A percentile compares a stretch with the other conserved stretches of the same genome.
Evolutionary conservation across 2,797 vertebrate species (phyloP).

Genomic region (Propithecus perrieri): DNA sequence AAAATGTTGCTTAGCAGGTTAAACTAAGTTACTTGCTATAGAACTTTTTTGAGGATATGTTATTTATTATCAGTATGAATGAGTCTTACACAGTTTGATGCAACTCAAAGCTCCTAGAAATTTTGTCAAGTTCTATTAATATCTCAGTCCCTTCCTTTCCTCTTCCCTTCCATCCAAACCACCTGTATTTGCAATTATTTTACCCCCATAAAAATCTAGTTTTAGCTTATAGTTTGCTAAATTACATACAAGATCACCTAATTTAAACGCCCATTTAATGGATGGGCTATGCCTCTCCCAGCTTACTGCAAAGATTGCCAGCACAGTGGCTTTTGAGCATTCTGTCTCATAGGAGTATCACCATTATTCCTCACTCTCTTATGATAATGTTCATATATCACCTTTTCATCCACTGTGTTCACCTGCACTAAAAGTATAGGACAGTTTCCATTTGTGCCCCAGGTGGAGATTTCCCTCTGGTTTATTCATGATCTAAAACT

Average conservation of each 20-base stretch:
- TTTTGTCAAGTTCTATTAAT: not conserved
- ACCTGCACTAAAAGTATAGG: not conserved
- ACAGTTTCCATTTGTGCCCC: not conserved
- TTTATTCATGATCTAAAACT: not conserved
- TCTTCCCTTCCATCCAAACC: not conserved
- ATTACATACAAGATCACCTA: not conserved
- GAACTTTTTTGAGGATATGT: not conserved
- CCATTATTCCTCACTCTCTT: not conserved
- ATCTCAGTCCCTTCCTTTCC: not conserved
- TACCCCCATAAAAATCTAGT: not conserved
- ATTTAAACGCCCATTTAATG: not conserved
- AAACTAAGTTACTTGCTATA: not conserved
- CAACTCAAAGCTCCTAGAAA: not conserved
- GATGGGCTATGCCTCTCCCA: not conserved
- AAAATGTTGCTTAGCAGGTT: not conserved
- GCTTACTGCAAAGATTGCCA: not conserved
- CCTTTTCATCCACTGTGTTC: not conserved
- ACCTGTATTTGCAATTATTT: not conserved
- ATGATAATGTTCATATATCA: not conserved
- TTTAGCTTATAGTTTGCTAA: constrained; percentile 1
- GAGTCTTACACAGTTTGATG: not conserved
- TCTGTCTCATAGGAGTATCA: not conserved
- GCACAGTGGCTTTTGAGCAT: not conserved
- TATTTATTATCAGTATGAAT: not conserved
- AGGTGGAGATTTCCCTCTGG: not conserved